Evolutionary conservation across 1,140 invertebrate genomes (phyloP).

Genomic region (Ostrea edulis): DNA sequence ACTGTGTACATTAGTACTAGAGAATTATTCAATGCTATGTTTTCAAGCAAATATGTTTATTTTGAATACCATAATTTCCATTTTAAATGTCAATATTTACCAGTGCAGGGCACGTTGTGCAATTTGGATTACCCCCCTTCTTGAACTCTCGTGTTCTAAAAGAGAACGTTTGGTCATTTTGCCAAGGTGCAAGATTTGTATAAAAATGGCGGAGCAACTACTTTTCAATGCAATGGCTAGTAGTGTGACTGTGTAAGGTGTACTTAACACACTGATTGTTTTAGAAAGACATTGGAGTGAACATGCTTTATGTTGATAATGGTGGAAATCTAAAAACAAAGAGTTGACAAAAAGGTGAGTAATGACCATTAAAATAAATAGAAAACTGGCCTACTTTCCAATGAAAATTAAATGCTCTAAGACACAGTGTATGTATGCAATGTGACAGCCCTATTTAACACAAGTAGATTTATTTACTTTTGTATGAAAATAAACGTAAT

Average conservation of each 20-base stretch:
- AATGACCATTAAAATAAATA: not conserved
- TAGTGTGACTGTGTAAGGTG: too few species aligned
- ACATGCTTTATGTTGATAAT: not conserved
- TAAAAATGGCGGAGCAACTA: slow-evolving; percentile 24
- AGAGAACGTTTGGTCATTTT: slow-evolving; percentile 38
- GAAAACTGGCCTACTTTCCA: slow-evolving; percentile 7
- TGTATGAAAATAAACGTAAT: too few species aligned
- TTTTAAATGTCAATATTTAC: too few species aligned
- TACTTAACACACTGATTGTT: not conserved
- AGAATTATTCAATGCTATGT: too few species aligned
- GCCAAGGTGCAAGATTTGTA: slow-evolving; percentile 33
- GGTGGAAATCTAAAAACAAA: not conserved
- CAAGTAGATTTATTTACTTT: too few species aligned
- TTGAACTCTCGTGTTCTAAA: not conserved
- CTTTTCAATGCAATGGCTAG: not conserved
- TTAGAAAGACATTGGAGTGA: not conserved
- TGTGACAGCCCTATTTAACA: too few species aligned
- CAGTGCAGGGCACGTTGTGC: too few species aligned
- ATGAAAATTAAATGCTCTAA: not conserved
- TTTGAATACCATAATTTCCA: too few species aligned
- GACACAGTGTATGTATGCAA: too few species aligned
- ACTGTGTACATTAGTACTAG: too few species aligned
- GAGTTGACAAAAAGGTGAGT: too few species aligned
- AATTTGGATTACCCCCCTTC: not conserved
- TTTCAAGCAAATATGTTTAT: too few species aligned